Evolutionary conservation across 2,113 vertebrate species (phyloP).

Genomic region (Ancistrus triradiatus): DNA sequence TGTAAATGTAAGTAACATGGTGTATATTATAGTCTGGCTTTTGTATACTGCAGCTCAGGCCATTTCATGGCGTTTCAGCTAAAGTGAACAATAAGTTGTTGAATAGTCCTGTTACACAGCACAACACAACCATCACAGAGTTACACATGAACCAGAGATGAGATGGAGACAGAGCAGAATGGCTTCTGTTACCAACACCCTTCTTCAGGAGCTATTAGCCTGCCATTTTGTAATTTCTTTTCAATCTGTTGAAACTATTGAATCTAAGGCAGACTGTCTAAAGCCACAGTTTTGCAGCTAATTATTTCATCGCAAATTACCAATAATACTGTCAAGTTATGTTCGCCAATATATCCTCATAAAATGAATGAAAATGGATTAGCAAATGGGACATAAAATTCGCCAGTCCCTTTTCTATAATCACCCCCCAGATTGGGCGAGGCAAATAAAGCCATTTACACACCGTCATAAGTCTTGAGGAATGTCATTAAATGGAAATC

Average conservation of each 20-base stretch:
- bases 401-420: background rate
- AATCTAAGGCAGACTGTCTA: too few relatives aligned
- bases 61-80: conserved; percentile 31
- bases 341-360: background rate
- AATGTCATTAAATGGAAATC: conserved; percentile 26
- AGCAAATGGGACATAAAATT: conserved; percentile 26
- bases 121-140: conserved; percentile 66
- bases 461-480: conserved; percentile 18
- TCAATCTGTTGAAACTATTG: background rate
- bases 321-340: conserved; percentile 19
- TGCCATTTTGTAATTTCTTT: background rate
- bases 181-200: conserved; percentile 51
- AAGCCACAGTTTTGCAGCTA: background rate
- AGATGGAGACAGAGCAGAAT: conserved; percentile 49
- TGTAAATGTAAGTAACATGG: too few relatives aligned
- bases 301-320: conserved; percentile 12
- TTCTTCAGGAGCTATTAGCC: conserved; percentile 9
- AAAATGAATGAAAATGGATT: conserved; percentile 10
- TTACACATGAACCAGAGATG: conserved; percentile 65
- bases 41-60: background rate
- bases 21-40: conserved; percentile 3
- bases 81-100: conserved; percentile 59
- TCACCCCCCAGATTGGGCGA: background rate
- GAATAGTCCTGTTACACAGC: conserved; percentile 67
- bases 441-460: conserved; percentile 29